A percentile compares a stretch with the other conserved stretches of the same genome.
These are phyloP conservation scores for Eulimnadia texana DNA, from an alignment of 1,140 invertebrate genomes.

Conservation along the genomic window DNA sequence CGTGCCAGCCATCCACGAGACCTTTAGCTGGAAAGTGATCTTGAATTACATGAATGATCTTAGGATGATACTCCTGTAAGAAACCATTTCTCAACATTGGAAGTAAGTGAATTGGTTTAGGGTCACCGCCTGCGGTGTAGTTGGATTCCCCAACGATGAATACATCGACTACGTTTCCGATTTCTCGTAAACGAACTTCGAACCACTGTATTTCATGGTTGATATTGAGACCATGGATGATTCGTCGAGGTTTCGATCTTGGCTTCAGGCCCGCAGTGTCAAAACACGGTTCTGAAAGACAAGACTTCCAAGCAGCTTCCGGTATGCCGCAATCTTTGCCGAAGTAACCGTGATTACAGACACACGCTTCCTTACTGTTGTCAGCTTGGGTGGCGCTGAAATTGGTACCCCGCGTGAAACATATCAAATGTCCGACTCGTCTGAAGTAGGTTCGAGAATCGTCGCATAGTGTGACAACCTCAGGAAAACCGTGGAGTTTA, in stretches of 20 bases:
- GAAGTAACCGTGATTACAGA: conserved; percentile 19
- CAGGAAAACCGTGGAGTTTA: not conserved
- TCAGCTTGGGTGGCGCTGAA: not conserved
- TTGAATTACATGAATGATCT: conserved; percentile 38
- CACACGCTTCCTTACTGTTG: conserved; percentile 7
- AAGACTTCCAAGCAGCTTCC: conserved; percentile 20
- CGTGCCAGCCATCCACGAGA: conserved; percentile 21
- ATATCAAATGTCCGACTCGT: not conserved
- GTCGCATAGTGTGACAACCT: not conserved
- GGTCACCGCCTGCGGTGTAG: conserved; percentile 30
- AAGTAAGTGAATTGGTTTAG: conserved; percentile 24
- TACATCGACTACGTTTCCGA: conserved; percentile 43
- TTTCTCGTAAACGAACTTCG: conserved; percentile 42
- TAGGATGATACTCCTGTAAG: conserved; percentile 31
- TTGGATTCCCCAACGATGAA: conserved; percentile 44
- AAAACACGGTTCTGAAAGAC: conserved; percentile 7
- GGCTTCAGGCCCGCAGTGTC: conserved; percentile 7
- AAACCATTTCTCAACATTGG: conserved; percentile 26
- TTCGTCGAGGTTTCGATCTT: conserved; percentile 18
- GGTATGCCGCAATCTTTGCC: conserved; percentile 24
- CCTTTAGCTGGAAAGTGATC: conserved; percentile 26
- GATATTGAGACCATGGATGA: conserved; percentile 22
- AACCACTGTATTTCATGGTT: conserved; percentile 24
- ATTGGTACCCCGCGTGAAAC: conserved; percentile 15
- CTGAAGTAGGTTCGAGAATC: not conserved